Evolutionary conservation across 2,888 invertebrate genomes (phyloP).

Genomic region (Leucophenga maculata): DNA sequence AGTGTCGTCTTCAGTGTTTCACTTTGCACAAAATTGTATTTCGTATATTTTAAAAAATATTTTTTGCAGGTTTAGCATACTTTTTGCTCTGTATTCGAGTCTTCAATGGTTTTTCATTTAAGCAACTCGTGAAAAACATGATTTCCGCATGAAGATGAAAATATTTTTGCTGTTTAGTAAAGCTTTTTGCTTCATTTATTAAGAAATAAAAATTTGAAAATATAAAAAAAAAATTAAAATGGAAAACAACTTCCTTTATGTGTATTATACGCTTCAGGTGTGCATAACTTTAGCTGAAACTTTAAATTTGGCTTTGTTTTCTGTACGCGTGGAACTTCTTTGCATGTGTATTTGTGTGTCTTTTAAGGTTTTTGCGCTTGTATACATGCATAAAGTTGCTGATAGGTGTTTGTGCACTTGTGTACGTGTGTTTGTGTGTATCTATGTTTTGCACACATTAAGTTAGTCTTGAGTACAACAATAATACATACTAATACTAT

Average conservation of each 20-base stretch:
- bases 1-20: too few species aligned
- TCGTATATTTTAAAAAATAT: too few species aligned
- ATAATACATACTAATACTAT: background rate
- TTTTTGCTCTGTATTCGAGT: background rate
- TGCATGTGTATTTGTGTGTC: conserved; percentile 8
- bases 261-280: conserved; percentile 22
- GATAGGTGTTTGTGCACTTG: conserved; percentile 23
- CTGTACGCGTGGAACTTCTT: conserved; percentile 38
- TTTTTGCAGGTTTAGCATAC: too few species aligned
- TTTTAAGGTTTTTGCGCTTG: conserved; percentile 32
- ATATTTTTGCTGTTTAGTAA: too few species aligned
- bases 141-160: too few species aligned
- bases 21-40: background rate
- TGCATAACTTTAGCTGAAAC: conserved; percentile 4
- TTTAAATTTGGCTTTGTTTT: conserved; percentile 18
- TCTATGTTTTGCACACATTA: conserved; percentile 39
- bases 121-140: too few species aligned
- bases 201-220: too few species aligned
- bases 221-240: too few species aligned
- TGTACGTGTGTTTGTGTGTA: conserved; percentile 41
- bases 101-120: too few species aligned
- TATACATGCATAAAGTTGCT: conserved; percentile 28
- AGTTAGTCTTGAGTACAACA: background rate
- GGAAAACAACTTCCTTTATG: conserved; percentile 30
- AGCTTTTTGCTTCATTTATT: too few species aligned